Evolutionary conservation across 1,140 invertebrate species (phyloP), one percentile per base, ranked within the genome.

Genomic region (Ephestia elutella): DNA sequence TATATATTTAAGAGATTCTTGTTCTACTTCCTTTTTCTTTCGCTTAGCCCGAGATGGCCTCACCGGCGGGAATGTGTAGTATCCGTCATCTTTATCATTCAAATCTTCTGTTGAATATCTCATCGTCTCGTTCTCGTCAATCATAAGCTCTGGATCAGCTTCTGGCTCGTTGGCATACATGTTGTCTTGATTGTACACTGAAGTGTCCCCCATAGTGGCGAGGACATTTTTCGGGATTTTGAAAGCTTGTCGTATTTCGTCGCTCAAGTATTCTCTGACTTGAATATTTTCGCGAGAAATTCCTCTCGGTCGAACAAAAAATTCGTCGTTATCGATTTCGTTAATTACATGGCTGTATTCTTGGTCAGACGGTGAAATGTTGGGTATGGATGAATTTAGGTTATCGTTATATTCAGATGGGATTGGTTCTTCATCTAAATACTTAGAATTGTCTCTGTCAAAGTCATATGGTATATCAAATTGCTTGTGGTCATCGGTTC

Each of bases 291-390:
- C 95, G 65, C 94, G 92, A 61, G 94, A 95, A 63, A 96, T 93
- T 35, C 94, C 94, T 69, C 93, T 92, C 72, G 93, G 92, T 56
- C 94, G 89, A 49, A 96, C 86, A 78, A 96, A 96, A 86, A 96
- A 96, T 86, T 96, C 94, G 77, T 96, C 95, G 2, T 95, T 95
- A 72, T 96, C 92, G 58, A 96, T 95, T 86, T 96, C 94, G 82
- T 96, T 95, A 62, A 96, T 91, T 0, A 95, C 93, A 73, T 82
- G 82, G 68, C 78, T 85, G 70, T 80, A 82, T 76, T 87, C 82
- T 78, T 83, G 80, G 62, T 81, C 79, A 66, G 76, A 71, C 66
- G 73, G 75, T 75, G 81, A 82, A 57, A 82, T 68, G 49, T 80
- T 67, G 9, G 74, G 60, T 58, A 68, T 68, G 9, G 78, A 82